Conservation (phyloP, 2,888 invertebrate species). For the Meteorus cinctellus region DNA sequence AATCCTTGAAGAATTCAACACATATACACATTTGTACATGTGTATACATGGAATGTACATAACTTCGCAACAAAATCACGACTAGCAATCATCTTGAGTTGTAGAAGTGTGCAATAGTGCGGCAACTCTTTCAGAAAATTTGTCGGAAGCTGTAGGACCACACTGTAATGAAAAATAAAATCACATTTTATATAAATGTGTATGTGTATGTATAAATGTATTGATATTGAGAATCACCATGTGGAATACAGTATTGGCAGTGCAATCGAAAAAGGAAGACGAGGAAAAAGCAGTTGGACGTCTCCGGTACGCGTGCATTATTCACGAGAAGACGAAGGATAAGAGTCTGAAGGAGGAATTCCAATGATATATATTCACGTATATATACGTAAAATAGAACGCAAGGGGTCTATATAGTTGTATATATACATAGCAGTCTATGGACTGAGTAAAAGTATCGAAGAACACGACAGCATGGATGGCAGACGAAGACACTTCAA, state of each 20-base stretch:
- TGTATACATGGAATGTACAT: background rate
- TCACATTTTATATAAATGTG: conserved; percentile 9
- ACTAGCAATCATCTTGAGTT: conserved; percentile 68
- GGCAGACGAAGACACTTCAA: background rate
- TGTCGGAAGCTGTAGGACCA: conserved; percentile 57
- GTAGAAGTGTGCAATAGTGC: conserved; percentile 65
- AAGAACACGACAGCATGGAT: conserved; percentile 6
- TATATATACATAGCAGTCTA: background rate
- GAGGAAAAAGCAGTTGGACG: conserved; percentile 21
- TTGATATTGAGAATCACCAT: background rate
- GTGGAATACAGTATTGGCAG: conserved; percentile 16
- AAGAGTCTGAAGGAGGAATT: conserved; percentile 19
- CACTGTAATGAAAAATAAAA: conserved; percentile 59
- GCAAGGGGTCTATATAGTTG: background rate
- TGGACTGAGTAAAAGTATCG: background rate
- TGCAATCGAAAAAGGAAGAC: conserved; percentile 10
- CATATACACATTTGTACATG: background rate
- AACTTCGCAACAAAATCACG: conserved; percentile 11
- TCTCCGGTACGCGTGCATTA: conserved; percentile 30
- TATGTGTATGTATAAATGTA: background rate
- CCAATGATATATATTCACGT: conserved; percentile 13
- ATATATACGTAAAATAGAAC: conserved; percentile 12
- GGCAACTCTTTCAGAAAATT: conserved; percentile 65
- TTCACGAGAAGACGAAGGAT: conserved; percentile 22
- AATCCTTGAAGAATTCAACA: conserved; percentile 1